Base-by-base conservation (phyloP, 2,113 vertebrate genomes). In the Nematolebias whitei region DNA sequence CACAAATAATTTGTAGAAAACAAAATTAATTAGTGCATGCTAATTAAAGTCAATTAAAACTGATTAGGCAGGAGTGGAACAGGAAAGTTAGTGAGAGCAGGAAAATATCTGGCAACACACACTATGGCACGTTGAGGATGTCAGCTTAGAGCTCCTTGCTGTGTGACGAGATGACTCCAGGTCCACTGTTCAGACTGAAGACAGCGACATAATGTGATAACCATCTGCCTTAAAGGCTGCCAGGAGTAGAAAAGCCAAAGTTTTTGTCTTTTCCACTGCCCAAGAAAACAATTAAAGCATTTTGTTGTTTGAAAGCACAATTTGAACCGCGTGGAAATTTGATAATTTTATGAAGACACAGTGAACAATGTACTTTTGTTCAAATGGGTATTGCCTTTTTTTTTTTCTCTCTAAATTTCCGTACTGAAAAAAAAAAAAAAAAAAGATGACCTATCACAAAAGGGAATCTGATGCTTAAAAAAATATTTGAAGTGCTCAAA, bases 1-100 rank as follows among this genome's bases (percentile, higher is more conserved):
- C 93, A 96, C 94, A 96, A 96, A 96, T 96, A 96, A 98, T 97
- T 96, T 96, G 94, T 92, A 88, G 94, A 96, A 97, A 98, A 97
- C 95, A 96, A 96, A 96, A 98, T 98, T 97, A 96, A 98, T 98
- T 97, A 97, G 94, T 93, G 95, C 95, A 96, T 95, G 95, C 93
- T 96, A 96, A 96, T 98, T 96, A 95, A 94, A 89, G 78, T 54
- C 76, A 80, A 80, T 89, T 88, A 85, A 81, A 80, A 63, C 61
- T 83, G 80, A 90, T 87, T 83, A 75, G 75, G 70, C 50, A 71
- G 74, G 71, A 23, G 65, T 63, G 57, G 73, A 64, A 73, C 53
- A 64, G 67, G 40, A 74, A 89, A 85, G 83, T 88, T 87, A 51
- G 16, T 79, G 73, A 83, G 24, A 61, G 47, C 55, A 58, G 51